Base-by-base conservation (phyloP, 1,140 invertebrate species). In the Lucilia cuprina region DNA sequence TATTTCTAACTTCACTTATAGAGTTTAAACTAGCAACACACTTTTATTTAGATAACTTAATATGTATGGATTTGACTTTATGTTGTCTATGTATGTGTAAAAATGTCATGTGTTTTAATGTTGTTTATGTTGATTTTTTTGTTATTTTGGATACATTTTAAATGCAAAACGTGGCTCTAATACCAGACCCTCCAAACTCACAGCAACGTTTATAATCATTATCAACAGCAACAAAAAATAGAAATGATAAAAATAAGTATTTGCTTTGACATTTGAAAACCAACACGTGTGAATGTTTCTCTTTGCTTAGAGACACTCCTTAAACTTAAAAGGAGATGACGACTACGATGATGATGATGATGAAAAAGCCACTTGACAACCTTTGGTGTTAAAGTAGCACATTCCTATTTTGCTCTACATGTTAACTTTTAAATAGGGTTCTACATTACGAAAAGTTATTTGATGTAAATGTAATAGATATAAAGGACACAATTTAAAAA, bases 111-210 rank as follows among this genome's bases (percentile, higher is more conserved):
- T 70, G 65, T 70, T 70, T 70, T 70, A 25, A 70, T 70, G 65
- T 8, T 70, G n/a, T 70, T 25, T 21, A 19, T 70, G 7, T 70
- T 4, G 19, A 55, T 12, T 55, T 5, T 55, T 41, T 41, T 41
- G 41, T 41, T 41, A 41, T 41, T 41, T 41, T 41, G 41, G 5
- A 70, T 19, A 70, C 21, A 80, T 49, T 80, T 80, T 80, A 80
- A 80, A 80, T 80, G 77, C 77, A 80, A 80, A 80, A 80, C 77
- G 21, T 80, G 35, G 19, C 77, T n/a, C 77, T 80, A 25, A 80
- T n/a, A 17, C 41, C 19, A 70, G 60, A 70, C n/a, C 60, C 60
- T 70, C 8, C 7, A 70, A 55, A 55, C 50, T 55, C 50, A 55
- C 17, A 55, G 13, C 50, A 13, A 14, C 17, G 50, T n/a, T n/a